These are phyloP conservation scores for Globodera ellingtonae DNA, from an alignment of 1,140 invertebrate species.

Conservation along the genomic window DNA sequence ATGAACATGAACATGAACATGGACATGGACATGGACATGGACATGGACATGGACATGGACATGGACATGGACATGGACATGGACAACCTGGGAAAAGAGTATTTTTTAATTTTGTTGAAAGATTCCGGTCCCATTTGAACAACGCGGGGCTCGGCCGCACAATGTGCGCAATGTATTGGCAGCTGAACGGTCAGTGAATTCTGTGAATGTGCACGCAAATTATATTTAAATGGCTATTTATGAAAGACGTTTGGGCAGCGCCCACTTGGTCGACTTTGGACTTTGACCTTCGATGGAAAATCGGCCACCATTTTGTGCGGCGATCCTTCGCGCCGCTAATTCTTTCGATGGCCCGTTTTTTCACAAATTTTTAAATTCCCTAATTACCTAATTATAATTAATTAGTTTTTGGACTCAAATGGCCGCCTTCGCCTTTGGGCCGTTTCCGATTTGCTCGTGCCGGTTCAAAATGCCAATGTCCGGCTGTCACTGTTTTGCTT, in stretches of 20 bases:
- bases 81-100: too few relatives aligned
- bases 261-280: constrained; percentile 91
- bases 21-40: too few relatives aligned
- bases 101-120: constrained; percentile 23
- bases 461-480: constrained; percentile 34
- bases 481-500: constrained; percentile 31
- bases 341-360: constrained; percentile 49
- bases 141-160: constrained; percentile 66
- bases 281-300: constrained; percentile 60
- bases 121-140: constrained; percentile 55
- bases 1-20: too few relatives aligned
- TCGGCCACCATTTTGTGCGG: constrained; percentile 58
- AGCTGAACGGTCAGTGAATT: constrained; percentile 74
- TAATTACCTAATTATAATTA: constrained; percentile 5
- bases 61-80: too few relatives aligned
- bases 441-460: constrained; percentile 42
- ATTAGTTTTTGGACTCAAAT: constrained; percentile 49
- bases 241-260: constrained; percentile 79
- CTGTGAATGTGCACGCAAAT: neutral
- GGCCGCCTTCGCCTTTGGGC: constrained; percentile 41
- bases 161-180: constrained; percentile 98
- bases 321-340: constrained; percentile 56
- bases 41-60: too few relatives aligned
- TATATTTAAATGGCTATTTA: constrained; percentile 66
- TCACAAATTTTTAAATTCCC: neutral